phyloP scores from a whole-genome alignment of 2,888 invertebrate species.

The Andrena dorsata region DNA sequence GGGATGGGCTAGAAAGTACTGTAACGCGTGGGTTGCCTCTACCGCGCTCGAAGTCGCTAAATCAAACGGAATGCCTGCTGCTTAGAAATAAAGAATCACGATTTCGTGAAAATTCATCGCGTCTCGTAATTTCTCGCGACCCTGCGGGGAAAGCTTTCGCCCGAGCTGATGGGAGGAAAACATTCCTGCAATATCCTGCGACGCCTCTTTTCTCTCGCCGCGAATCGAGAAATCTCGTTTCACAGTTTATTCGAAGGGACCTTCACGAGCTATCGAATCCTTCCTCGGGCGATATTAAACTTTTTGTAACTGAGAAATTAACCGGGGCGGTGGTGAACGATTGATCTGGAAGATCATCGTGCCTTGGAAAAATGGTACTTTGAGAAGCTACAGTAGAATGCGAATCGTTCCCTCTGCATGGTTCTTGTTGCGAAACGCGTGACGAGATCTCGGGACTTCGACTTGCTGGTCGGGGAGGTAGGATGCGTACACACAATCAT shows the following conservation, averaged over 20 bases:
- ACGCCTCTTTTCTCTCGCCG: slow-evolving; percentile 18
- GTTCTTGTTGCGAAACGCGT: background rate
- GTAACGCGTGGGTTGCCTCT: no score
- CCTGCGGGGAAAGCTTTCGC: slow-evolving; percentile 41
- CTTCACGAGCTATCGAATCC: background rate
- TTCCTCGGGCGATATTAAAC: background rate
- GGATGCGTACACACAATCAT: slow-evolving; percentile 17
- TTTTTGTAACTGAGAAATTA: background rate
- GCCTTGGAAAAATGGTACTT: background rate
- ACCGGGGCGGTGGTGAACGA: background rate
- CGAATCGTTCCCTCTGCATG: background rate
- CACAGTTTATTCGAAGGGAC: background rate
- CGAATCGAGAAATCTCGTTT: slow-evolving; percentile 16
- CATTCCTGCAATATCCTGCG: slow-evolving; percentile 49
- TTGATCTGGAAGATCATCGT: background rate
- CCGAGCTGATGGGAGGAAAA: slow-evolving; percentile 41
- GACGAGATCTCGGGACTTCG: background rate
- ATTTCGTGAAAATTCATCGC: slow-evolving; percentile 1
- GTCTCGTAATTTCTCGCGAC: slow-evolving; percentile 34
- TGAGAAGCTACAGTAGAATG: background rate
- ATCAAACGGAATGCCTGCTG: background rate
- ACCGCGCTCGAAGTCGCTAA: background rate
- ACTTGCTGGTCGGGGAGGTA: slow-evolving; percentile 6
- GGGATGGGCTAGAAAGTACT: no score
- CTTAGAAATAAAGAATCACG: background rate